phyloP scores from a whole-genome alignment of 1,140 invertebrate species.

The Zeugodacus cucurbitae region DNA sequence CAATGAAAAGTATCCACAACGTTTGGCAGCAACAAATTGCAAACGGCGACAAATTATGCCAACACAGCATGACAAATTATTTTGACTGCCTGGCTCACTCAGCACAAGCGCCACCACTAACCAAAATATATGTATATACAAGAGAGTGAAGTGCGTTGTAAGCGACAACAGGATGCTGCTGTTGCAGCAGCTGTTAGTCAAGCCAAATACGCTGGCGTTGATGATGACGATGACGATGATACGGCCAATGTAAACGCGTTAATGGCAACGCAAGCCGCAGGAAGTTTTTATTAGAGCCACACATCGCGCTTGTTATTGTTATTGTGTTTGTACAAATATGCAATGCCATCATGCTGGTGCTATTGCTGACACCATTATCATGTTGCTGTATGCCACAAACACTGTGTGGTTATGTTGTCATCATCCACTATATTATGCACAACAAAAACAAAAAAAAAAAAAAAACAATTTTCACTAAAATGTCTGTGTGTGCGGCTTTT shows the following conservation, averaged over 20 bases:
- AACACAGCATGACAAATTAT: constrained; percentile 36
- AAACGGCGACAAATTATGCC: constrained; percentile 29
- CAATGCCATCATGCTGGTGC: not conserved
- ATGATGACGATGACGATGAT: not conserved
- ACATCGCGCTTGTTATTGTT: not conserved
- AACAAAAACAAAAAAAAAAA: not conserved
- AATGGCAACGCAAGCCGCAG: constrained; percentile 8
- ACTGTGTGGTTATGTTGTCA: constrained; percentile 6
- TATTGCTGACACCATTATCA: not conserved
- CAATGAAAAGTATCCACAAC: not conserved
- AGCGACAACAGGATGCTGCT: not conserved
- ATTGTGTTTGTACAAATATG: not conserved
- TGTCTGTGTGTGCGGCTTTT: not conserved
- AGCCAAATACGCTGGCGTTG: not conserved
- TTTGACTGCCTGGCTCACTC: not conserved
- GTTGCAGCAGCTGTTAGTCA: not conserved
- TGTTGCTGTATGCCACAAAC: not conserved
- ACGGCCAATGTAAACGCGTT: constrained; percentile 12
- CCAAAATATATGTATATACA: not conserved
- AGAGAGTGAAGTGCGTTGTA: not conserved
- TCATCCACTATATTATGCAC: not conserved
- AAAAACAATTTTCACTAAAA: not conserved
- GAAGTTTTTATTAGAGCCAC: not conserved
- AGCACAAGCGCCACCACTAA: not conserved
- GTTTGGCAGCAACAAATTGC: constrained; percentile 1